Base-by-base conservation (phyloP, 1,140 invertebrate species). In the Diuraphis noxia region DNA sequence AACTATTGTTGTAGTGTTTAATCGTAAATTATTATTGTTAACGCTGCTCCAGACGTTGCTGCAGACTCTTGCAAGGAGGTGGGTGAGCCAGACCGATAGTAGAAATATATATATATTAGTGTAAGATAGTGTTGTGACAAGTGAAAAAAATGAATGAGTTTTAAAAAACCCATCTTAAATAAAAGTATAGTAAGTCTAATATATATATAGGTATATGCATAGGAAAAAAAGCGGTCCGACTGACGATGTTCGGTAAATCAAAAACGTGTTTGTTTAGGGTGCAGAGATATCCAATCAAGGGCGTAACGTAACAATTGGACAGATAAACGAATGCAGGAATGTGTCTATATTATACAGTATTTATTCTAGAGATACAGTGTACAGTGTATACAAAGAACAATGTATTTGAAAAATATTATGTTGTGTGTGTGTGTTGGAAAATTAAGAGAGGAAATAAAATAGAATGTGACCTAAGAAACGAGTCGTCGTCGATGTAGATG, bases 241-340 rank as follows among this genome's bases (percentile, higher is more conserved):
- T 19, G 84, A 49, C 41, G 43, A 49, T 34, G 34, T 86, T 86
- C 43, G 38, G 43, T 86, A 86, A 86, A 86, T 86, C 84, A 86
- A 86, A 86, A 49, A 86, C 84, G 43, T 49, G 43, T 86, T 86
- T 86, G 84, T 49, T 86, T 86, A 86, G 84, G 84, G n/a, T 49
- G n/a, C 8, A 19, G 19, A 49, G 43, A 46, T 85, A 85, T 86
- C 84, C 84, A 86, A 46, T 46, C 41, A 40, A 84, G 25, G 40
- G 81, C 82, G 82, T 85, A 84, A 46, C 40, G 82, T 85, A 86
- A 46, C 43, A 86, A 49, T 86, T 36, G n/a, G 43, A 49, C 43
- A 17, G 41, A 49, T 86, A 86, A 86, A 49, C 84, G 84, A 86
- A 49, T 49, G n/a, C 84, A 86, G 43, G 43, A 86, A 86, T 86